phyloP scores from a whole-genome alignment of 35 echinoderm and acorn worm species.

The Hemicentrotus pulcherrimus region DNA sequence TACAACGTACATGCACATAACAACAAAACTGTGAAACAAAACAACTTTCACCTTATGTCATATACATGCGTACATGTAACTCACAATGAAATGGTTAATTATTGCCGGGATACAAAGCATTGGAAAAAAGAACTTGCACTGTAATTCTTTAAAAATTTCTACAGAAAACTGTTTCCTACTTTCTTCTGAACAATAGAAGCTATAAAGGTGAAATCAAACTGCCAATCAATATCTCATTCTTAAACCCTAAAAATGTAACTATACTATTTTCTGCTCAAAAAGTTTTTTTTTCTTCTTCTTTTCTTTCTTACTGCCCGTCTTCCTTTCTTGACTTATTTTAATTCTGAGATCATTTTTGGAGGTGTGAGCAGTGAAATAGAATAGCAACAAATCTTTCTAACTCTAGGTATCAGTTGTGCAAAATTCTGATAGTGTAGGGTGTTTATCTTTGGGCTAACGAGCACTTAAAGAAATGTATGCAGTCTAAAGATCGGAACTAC shows the following conservation, averaged over 20 bases:
- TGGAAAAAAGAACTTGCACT: not conserved
- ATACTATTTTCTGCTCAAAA: no score
- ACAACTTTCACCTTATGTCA: not conserved
- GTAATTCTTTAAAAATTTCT: not conserved
- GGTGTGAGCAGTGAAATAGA: no score
- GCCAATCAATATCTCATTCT: not conserved
- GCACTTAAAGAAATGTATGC: not conserved
- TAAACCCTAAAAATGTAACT: not conserved
- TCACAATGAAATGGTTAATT: not conserved
- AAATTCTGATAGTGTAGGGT: no score
- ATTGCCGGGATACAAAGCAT: not conserved
- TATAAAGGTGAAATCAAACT: not conserved
- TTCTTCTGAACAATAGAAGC: not conserved
- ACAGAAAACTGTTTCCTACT: not conserved
- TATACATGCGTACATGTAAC: not conserved
- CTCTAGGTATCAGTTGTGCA: no score
- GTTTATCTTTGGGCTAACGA: not conserved
- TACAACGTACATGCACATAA: not conserved
- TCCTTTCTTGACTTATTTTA: no score
- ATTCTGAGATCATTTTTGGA: no score
- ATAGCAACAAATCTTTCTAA: no score
- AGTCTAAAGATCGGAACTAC: not conserved
- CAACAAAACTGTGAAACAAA: not conserved
- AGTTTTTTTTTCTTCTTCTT: no score
- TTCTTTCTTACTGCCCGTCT: no score